Percentiles rank a stretch among this genome's conserved stretches.
phyloP scores from a whole-genome alignment of 2,113 vertebrate species.

The Lamprologus lemairii region DNA sequence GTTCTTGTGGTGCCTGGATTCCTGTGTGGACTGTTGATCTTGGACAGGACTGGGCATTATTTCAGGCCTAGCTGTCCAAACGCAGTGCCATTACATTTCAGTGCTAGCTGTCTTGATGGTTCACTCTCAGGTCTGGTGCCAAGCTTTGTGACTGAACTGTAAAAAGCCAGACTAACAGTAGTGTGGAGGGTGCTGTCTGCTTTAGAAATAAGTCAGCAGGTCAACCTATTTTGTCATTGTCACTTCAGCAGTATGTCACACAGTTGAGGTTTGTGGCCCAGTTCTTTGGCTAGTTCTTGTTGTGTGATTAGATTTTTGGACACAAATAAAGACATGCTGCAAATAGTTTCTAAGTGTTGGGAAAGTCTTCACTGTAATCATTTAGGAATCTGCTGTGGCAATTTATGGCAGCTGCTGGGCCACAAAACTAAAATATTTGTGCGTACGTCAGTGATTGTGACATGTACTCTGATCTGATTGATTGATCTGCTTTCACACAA shows the following conservation, averaged over 20 bases:
- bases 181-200: background rate
- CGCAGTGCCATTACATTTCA: conserved; percentile 10
- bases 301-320: background rate
- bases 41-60: conserved; percentile 37
- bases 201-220: conserved; percentile 5
- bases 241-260: background rate
- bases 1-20: conserved; percentile 40
- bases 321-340: background rate
- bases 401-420: background rate
- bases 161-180: background rate
- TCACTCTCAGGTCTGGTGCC: conserved; percentile 5
- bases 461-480: background rate
- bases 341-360: background rate
- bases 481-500: background rate
- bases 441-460: background rate
- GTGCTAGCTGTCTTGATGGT: background rate
- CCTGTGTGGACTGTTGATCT: conserved; percentile 54
- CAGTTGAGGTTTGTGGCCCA: background rate
- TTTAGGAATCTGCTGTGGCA: background rate
- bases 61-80: conserved; percentile 43
- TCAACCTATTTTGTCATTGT: background rate
- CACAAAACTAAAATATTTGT: background rate
- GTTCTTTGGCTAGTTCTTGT: background rate
- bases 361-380: background rate
- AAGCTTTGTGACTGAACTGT: background rate